These are phyloP conservation scores for Actias luna DNA, from an alignment of 2,888 invertebrate genomes.

Conservation along the genomic window DNA sequence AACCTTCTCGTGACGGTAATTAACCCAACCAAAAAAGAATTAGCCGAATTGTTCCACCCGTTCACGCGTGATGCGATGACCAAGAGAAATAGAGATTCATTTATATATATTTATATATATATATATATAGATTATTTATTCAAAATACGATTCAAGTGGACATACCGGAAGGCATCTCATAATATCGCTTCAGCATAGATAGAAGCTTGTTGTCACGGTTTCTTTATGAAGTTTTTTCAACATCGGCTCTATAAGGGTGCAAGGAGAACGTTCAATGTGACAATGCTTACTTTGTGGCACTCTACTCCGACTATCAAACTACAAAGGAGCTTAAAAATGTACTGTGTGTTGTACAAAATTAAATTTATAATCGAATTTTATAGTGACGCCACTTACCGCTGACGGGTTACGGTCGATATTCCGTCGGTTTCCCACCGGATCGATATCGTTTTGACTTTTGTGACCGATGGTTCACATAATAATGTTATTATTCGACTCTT, in stretches of 20 bases:
- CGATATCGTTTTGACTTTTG: constrained; percentile 25
- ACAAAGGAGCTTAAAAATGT: constrained; percentile 74
- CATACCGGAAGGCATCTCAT: not conserved
- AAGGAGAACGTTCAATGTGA: constrained; percentile 58
- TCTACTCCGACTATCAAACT: constrained; percentile 65
- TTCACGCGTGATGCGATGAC: no score
- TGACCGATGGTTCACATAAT: constrained; percentile 59
- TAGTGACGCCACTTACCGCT: not conserved
- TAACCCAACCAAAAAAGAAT: no score
- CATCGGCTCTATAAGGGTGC: constrained; percentile 37
- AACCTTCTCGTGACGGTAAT: no score
- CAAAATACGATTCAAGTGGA: not conserved
- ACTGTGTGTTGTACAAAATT: constrained; percentile 48
- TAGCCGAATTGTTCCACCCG: no score
- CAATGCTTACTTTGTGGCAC: constrained; percentile 60
- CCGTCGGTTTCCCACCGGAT: constrained; percentile 16
- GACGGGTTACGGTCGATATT: not conserved
- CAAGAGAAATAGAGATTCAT: no score
- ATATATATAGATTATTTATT: not conserved
- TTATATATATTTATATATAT: no score
- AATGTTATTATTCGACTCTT: constrained; percentile 74
- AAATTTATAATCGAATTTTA: constrained; percentile 19
- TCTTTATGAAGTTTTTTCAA: not conserved
- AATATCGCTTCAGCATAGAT: not conserved
- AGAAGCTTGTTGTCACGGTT: not conserved